phyloP scores from a whole-genome alignment of 2,888 invertebrate genomes.

The Nephrotoma flavescens region DNA sequence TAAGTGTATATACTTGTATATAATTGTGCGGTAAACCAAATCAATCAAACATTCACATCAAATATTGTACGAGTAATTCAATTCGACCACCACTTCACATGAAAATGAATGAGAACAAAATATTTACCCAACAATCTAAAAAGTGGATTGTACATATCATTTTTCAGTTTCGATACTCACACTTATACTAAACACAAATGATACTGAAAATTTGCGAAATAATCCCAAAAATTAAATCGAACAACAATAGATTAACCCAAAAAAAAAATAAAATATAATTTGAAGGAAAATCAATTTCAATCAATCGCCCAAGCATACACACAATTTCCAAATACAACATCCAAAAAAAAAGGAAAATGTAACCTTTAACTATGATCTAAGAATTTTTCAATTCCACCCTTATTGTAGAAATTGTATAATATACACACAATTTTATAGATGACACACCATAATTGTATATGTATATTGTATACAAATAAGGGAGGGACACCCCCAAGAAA shows the following conservation, averaged over 20 bases:
- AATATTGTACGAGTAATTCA: not conserved
- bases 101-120: not conserved
- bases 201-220: not conserved
- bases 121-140: not conserved
- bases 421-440: not conserved
- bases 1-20: no score
- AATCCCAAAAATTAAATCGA: not conserved
- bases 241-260: not conserved
- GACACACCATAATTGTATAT: not conserved
- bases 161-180: not conserved
- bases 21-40: no score
- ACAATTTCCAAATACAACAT: not conserved
- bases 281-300: not conserved
- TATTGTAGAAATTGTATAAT: not conserved
- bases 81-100: not conserved
- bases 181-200: not conserved
- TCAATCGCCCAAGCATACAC: not conserved
- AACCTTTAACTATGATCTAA: not conserved
- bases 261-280: not conserved
- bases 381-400: not conserved
- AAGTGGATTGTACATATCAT: not conserved
- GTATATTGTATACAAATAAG: no score
- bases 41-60: not conserved
- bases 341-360: not conserved
- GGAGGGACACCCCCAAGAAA: not conserved